phyloP scores from a whole-genome alignment of 2,113 vertebrate genomes.

The Thalassarche chlororhynchos region DNA sequence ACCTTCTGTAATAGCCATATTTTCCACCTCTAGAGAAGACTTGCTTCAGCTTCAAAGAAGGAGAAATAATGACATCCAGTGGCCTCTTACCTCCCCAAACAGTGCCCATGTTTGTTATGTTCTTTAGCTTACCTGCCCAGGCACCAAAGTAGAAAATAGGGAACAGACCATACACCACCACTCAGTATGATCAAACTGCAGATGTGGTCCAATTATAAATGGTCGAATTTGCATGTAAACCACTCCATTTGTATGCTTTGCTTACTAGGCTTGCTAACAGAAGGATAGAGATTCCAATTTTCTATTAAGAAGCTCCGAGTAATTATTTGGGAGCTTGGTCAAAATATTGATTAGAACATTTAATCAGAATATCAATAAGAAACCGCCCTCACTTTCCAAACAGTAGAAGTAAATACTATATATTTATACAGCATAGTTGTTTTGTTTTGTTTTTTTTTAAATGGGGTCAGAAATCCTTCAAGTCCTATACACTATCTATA shows the following conservation, averaged over 20 bases:
- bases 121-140: background rate
- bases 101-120: background rate
- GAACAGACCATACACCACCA: background rate
- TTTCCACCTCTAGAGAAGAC: background rate
- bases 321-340: background rate
- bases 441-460: background rate
- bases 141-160: background rate
- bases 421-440: background rate
- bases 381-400: background rate
- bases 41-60: background rate
- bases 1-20: background rate
- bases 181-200: background rate
- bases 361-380: background rate
- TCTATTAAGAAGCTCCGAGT: background rate
- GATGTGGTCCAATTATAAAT: background rate
- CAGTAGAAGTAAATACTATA: background rate
- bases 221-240: background rate
- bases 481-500: background rate
- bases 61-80: constrained; percentile 44
- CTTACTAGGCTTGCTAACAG: background rate
- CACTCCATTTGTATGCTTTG: background rate
- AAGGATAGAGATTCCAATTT: background rate
- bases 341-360: background rate
- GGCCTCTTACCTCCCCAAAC: background rate
- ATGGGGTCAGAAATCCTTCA: background rate